Conservation (phyloP, 2,797 vertebrate species). For the Gymnopithys bicolor region DNA sequence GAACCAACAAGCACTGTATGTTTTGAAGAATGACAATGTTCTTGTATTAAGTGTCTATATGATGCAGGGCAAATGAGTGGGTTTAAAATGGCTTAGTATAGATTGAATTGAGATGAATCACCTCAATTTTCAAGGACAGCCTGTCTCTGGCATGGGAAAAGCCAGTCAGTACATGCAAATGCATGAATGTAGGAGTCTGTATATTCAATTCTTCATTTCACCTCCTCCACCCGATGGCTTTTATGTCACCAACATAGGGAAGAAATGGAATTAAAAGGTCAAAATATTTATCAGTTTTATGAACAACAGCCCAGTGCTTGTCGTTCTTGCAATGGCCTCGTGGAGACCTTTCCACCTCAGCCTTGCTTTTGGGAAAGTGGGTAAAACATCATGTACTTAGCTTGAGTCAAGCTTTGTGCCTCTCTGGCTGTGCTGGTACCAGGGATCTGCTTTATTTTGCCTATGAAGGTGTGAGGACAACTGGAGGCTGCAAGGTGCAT, state of each 20-base stretch:
- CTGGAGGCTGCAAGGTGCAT: not conserved
- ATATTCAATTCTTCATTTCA: not conserved
- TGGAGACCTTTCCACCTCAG: not conserved
- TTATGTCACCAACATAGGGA: not conserved
- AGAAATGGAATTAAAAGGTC: slow-evolving; percentile 25
- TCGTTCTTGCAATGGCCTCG: not conserved
- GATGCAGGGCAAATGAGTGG: not conserved
- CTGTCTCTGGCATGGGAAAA: not conserved
- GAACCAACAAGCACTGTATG: not conserved
- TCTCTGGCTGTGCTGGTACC: rapidly evolving
- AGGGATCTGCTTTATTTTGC: not conserved
- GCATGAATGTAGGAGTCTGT: not conserved
- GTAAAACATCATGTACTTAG: not conserved
- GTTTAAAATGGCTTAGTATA: slow-evolving; percentile 10
- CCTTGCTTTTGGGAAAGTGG: not conserved
- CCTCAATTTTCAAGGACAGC: slow-evolving; percentile 6
- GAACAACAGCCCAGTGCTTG: not conserved
- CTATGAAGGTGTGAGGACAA: not conserved
- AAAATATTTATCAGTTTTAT: not conserved
- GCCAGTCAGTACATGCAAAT: not conserved
- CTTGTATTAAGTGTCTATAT: not conserved
- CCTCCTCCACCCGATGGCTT: not conserved
- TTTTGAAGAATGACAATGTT: not conserved
- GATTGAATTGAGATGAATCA: slow-evolving; percentile 35
- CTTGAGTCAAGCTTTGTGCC: not conserved